Evolutionary conservation across 1,140 invertebrate genomes (phyloP).

Genomic region (Ylistrum balloti): DNA sequence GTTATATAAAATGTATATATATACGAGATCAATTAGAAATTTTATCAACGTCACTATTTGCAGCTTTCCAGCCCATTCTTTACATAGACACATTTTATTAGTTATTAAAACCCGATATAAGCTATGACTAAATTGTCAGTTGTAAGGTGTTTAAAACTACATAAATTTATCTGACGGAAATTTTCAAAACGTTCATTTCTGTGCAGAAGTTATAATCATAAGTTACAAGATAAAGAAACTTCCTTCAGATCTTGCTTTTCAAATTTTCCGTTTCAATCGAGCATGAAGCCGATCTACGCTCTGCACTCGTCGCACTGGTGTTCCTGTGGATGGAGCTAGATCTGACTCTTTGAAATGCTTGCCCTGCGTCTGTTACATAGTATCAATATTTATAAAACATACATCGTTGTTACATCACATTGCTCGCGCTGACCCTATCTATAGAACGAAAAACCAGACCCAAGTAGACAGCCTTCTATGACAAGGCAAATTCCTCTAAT

Average conservation of each 20-base stretch:
- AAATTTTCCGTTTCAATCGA: conserved; percentile 58
- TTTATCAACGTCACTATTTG: neutral
- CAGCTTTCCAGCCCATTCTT: neutral
- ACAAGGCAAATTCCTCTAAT: conserved; percentile 6
- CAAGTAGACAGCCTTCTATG: conserved; percentile 12
- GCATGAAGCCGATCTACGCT: conserved; percentile 49
- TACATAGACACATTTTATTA: neutral
- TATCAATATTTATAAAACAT: conserved; percentile 58
- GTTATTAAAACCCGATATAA: neutral
- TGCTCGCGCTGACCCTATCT: conserved; percentile 22
- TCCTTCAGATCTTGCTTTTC: conserved; percentile 53
- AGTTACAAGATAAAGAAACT: conserved; percentile 21
- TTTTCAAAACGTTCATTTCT: conserved; percentile 1
- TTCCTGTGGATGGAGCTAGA: conserved; percentile 48
- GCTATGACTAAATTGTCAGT: neutral
- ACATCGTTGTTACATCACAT: conserved; percentile 47
- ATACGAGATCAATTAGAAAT: conserved; percentile 19
- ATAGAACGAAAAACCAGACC: conserved; percentile 14
- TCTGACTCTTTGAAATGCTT: conserved; percentile 52
- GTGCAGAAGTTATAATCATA: conserved; percentile 17
- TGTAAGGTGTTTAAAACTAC: conserved; percentile 27
- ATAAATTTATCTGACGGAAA: neutral
- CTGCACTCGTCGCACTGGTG: conserved; percentile 51
- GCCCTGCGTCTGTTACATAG: conserved; percentile 40
- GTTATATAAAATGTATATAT: conserved; percentile 36